Conservation (phyloP, 2,888 invertebrate genomes). For the Venusia cambrica region DNA sequence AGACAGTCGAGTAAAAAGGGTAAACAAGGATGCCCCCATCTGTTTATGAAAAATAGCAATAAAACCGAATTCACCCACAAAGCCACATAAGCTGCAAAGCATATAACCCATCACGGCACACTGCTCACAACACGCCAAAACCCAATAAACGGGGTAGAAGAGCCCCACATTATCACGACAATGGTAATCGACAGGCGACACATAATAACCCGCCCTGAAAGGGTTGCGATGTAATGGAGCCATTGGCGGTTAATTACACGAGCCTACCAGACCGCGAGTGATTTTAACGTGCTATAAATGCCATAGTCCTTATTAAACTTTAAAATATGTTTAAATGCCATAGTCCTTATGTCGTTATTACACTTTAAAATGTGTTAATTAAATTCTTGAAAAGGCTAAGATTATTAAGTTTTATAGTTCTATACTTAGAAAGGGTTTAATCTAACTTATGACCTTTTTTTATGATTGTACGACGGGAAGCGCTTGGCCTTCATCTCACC, state of each 20-base stretch:
- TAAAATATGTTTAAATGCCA: too few species aligned
- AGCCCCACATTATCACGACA: slow-evolving; percentile 41
- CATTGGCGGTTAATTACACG: slow-evolving; percentile 58
- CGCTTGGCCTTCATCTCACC: too few species aligned
- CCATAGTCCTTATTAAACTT: too few species aligned
- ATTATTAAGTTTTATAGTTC: too few species aligned
- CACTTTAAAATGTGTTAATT: too few species aligned
- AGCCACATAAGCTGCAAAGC: slow-evolving; percentile 3
- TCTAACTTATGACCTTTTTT: too few species aligned
- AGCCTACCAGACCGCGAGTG: slow-evolving; percentile 14
- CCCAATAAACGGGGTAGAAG: slow-evolving; percentile 33
- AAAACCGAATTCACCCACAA: slow-evolving; percentile 6
- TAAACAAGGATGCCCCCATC: too few species aligned
- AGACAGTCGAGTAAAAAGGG: too few species aligned
- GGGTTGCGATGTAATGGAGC: slow-evolving; percentile 54
- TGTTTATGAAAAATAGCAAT: slow-evolving; percentile 3
- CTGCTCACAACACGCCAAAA: slow-evolving; percentile 7
- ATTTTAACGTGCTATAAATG: slow-evolving; percentile 8
- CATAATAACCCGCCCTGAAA: slow-evolving; percentile 53
- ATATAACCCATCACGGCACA: slow-evolving; percentile 14
- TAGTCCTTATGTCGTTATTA: too few species aligned
- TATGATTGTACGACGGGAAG: too few species aligned
- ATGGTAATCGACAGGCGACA: slow-evolving; percentile 54
- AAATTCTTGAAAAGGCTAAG: too few species aligned
- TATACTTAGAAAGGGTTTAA: too few species aligned